Evolutionary conservation across 2,113 vertebrate species (phyloP).

Genomic region (Calyptomena viridis): DNA sequence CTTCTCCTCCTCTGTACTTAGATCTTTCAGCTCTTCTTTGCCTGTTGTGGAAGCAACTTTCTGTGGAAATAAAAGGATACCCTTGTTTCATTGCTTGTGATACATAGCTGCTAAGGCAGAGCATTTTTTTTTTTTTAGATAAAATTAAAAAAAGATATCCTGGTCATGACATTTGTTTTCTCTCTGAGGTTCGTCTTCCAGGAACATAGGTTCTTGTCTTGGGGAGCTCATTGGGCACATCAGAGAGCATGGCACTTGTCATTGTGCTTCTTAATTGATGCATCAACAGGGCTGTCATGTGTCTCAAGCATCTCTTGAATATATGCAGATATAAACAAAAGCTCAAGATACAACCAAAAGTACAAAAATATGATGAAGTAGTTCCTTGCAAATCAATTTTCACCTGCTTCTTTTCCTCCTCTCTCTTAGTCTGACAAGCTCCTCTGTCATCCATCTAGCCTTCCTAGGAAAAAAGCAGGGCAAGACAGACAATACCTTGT

Average conservation of each 20-base stretch:
- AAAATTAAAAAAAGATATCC: not conserved
- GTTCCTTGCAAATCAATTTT: constrained; percentile 11
- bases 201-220: not conserved
- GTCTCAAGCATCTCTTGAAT: not conserved
- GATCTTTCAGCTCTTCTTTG: not conserved
- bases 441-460: not conserved
- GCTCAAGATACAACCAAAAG: not conserved
- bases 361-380: not conserved
- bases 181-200: not conserved
- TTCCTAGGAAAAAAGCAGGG: not conserved
- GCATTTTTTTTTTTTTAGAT: not conserved
- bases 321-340: not conserved
- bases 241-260: not conserved
- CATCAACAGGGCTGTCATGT: not conserved
- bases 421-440: not conserved
- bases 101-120: not conserved
- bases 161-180: not conserved
- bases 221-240: not conserved
- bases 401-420: not conserved
- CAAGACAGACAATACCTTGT: not conserved
- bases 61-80: not conserved
- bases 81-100: not conserved
- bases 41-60: not conserved
- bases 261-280: not conserved
- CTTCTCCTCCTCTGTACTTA: not conserved